Evolutionary conservation across 2,888 invertebrate genomes (phyloP).

Genomic region (Copidosoma aretas): DNA sequence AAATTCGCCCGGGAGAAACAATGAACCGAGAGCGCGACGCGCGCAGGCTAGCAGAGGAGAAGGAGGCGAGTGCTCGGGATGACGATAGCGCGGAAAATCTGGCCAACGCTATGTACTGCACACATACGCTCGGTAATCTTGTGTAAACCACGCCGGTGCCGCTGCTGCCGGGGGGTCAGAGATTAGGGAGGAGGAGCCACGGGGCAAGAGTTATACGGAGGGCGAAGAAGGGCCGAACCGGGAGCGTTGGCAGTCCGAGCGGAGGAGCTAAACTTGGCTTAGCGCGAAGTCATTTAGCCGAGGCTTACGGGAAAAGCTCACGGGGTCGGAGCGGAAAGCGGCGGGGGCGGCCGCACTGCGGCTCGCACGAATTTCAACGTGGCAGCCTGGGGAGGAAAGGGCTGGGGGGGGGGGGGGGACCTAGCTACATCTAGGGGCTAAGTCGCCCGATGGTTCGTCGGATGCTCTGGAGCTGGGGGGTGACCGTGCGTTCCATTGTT

Average conservation of each 20-base stretch:
- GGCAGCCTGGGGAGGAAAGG: neutral
- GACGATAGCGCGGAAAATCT: no score
- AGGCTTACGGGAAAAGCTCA: slow-evolving; percentile 35
- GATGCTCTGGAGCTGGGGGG: no score
- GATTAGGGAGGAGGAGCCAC: slow-evolving; percentile 26
- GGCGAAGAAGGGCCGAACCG: neutral
- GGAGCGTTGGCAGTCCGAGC: neutral
- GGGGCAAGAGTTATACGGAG: neutral
- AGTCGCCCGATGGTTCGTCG: no score
- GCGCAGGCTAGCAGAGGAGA: neutral
- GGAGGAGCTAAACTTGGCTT: slow-evolving; percentile 39
- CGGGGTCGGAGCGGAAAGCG: neutral
- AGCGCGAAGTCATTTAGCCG: slow-evolving; percentile 40
- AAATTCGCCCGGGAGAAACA: no score
- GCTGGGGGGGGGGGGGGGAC: no score
- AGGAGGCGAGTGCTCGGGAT: no score
- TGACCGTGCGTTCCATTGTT: no score
- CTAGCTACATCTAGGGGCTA: no score
- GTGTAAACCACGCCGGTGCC: no score
- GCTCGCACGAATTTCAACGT: neutral
- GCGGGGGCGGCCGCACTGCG: neutral
- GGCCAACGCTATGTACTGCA: no score
- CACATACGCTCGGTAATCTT: no score
- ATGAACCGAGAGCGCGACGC: neutral
- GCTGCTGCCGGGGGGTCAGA: no score